Evolutionary conservation across 1,140 invertebrate species (phyloP), one percentile per base, ranked within the genome.

Genomic region (Phocides pigmalion): DNA sequence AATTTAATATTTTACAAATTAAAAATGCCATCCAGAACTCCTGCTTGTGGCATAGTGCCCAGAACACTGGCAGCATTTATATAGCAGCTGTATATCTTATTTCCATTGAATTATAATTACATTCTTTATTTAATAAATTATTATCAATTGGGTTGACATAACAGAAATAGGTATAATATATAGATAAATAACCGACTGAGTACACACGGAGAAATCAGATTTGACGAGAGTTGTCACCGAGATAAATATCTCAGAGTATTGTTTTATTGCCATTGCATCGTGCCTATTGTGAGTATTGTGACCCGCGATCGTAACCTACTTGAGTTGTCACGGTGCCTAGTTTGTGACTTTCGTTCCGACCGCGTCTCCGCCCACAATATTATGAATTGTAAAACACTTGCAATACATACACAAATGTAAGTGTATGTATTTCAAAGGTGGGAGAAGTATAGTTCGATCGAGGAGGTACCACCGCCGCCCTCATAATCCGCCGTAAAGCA

Each of bases 151-250:
- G 14, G n/a, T 39, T 39, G 35, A 39, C 35, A 39, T 14, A 39
- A 39, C 35, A 39, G n/a, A n/a, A n/a, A 39, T 39, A 39, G 35
- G 12, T 9, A 14, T 2, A 12, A 39, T 39, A 39, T 14, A 14
- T n/a, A 32, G 28, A 11, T 32, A 39, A 9, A 28, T 22, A 49
- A 4, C 11, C 12, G 22, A 12, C 22, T 12, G 15, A 8, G 47
- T 3, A 8, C 46, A 12, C n/a, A 14, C 47, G 14, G 47, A 32
- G 47, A 50, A 50, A 50, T 35, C 16, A 50, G 15, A 51, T 51
- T 51, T 35, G 49, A 51, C 49, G 25, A 51, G 8, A 51, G n/a
- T 51, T 51, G 49, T 35, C 22, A 51, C 25, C 49, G 49, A 28
- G 25, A 51, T 32, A 32, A 32, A 32, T 51, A 51, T 35, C 49